These are phyloP conservation scores for Ceratosolen solmsi DNA, from an alignment of 1,140 invertebrate genomes.

Conservation along the genomic window DNA sequence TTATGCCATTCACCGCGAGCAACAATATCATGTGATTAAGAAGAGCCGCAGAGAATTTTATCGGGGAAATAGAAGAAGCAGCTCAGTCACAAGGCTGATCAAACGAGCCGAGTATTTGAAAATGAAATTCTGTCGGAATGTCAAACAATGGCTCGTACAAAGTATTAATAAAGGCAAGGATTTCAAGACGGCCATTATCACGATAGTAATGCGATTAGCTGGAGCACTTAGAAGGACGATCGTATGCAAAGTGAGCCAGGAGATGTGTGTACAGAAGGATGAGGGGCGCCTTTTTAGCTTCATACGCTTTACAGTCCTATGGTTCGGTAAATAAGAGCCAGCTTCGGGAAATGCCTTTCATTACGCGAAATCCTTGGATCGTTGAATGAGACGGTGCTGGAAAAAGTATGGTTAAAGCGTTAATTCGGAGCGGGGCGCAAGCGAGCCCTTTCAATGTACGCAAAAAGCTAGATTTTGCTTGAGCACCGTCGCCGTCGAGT, in stretches of 20 bases:
- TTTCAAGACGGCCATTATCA: no score
- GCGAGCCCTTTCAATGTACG: not conserved
- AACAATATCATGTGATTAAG: not conserved
- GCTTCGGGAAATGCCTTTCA: not conserved
- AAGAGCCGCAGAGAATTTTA: no score
- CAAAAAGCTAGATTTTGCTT: not conserved
- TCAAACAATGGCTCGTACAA: no score
- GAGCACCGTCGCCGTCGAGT: not conserved
- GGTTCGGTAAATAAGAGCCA: not conserved
- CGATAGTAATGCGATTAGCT: no score
- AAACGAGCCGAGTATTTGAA: no score
- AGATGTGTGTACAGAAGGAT: no score
- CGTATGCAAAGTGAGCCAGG: no score
- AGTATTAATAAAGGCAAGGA: no score
- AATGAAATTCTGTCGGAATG: no score
- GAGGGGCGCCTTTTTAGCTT: not conserved
- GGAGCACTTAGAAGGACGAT: no score
- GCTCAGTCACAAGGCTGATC: no score
- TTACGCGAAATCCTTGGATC: not conserved
- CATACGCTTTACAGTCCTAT: not conserved
- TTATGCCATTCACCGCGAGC: not conserved
- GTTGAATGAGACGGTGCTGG: not conserved
- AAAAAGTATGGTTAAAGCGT: not conserved
- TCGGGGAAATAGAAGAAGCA: no score
- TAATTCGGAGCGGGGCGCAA: slow-evolving; percentile 17